Evolutionary conservation across 2,888 invertebrate species (phyloP).

Genomic region (Aphidoletes aphidimyza): DNA sequence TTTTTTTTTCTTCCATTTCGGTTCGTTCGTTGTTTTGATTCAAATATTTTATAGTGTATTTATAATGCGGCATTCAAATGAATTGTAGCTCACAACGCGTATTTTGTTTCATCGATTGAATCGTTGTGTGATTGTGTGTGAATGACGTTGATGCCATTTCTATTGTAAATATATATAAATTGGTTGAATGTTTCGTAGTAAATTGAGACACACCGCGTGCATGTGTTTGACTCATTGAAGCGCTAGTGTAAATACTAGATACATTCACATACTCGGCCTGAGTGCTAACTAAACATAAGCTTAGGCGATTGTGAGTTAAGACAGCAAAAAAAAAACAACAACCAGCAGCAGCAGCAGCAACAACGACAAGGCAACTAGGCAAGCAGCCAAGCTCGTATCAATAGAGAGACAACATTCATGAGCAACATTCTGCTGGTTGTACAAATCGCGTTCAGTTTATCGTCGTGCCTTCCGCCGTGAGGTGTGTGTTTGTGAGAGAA

Average conservation of each 20-base stretch:
- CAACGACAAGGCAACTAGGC: too few species aligned
- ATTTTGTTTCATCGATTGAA: too few species aligned
- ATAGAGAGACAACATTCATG: neutral
- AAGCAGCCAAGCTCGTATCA: too few species aligned
- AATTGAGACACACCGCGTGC: slow-evolving; percentile 17
- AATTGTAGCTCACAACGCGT: too few species aligned
- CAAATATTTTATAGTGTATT: neutral
- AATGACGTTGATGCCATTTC: too few species aligned
- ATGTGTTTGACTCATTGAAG: slow-evolving; percentile 15
- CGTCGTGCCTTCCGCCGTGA: slow-evolving; percentile 29
- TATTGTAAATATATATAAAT: slow-evolving; percentile 13
- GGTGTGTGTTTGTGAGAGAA: slow-evolving; percentile 17
- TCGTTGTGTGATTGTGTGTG: too few species aligned
- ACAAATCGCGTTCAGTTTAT: slow-evolving; percentile 47
- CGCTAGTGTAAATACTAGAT: slow-evolving; percentile 37
- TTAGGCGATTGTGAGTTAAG: neutral
- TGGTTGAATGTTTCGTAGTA: neutral
- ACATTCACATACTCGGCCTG: slow-evolving; percentile 5
- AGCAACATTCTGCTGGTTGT: slow-evolving; percentile 23
- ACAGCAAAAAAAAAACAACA: neutral
- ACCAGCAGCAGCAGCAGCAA: neutral
- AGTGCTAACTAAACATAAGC: too few species aligned
- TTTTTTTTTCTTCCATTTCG: neutral
- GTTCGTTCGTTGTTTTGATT: neutral
- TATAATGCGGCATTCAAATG: neutral